Percentiles rank a stretch among this genome's conserved stretches.
Conservation (phyloP, 2,888 invertebrate genomes). For the Galerucella nymphaeae region DNA sequence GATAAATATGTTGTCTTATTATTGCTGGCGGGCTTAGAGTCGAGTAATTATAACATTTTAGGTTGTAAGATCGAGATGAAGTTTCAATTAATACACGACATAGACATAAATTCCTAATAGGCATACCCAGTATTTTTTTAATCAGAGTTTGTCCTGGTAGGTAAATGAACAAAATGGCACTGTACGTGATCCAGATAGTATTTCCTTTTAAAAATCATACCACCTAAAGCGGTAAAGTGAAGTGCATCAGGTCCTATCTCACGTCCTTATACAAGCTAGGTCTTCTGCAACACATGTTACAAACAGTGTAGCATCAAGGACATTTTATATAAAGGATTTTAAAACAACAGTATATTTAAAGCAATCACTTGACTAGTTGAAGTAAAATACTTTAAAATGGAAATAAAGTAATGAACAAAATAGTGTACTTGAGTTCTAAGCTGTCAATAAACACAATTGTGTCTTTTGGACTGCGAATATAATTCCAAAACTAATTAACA, state of each 20-base stretch:
- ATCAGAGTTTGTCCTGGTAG: constrained; percentile 13
- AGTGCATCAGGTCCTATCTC: constrained; percentile 21
- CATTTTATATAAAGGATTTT: not conserved
- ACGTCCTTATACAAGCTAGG: constrained; percentile 22
- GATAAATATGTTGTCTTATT: constrained; percentile 23
- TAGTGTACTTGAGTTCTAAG: too few relatives aligned
- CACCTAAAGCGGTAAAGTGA: constrained; percentile 26
- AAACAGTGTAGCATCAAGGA: constrained; percentile 1
- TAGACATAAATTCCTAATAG: not conserved
- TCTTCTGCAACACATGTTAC: constrained; percentile 17
- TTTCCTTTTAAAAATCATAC: constrained; percentile 38
- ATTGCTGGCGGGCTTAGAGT: not conserved
- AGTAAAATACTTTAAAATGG: too few relatives aligned
- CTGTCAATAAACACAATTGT: too few relatives aligned
- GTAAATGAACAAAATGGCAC: constrained; percentile 27
- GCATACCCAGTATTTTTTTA: constrained; percentile 4
- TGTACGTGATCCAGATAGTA: constrained; percentile 37
- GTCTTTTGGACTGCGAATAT: too few relatives aligned
- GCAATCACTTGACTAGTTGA: too few relatives aligned
- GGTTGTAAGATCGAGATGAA: too few relatives aligned
- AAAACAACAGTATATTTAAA: not conserved
- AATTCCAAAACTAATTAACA: too few relatives aligned
- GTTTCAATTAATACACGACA: too few relatives aligned
- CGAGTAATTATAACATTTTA: too few relatives aligned
- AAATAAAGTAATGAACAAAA: too few relatives aligned